Evolutionary conservation across 2,797 vertebrate genomes (phyloP).

Genomic region (Oreortyx pictus): DNA sequence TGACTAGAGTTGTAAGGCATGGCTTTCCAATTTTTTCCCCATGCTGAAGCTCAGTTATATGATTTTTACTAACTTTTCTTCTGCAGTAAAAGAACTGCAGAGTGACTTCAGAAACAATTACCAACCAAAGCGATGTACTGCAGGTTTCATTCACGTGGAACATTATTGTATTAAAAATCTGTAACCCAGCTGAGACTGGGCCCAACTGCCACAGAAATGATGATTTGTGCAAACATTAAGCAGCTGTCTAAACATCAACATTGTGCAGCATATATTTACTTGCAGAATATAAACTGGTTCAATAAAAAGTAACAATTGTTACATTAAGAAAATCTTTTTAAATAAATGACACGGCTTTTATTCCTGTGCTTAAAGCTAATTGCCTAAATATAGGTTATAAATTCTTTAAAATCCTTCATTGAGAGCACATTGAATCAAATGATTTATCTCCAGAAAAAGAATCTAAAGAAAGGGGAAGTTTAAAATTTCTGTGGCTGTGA

Average conservation of each 20-base stretch:
- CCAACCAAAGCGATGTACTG: background rate
- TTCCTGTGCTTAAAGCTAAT: background rate
- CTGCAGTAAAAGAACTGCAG: background rate
- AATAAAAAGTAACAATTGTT: background rate
- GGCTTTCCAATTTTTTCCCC: background rate
- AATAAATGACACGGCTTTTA: background rate
- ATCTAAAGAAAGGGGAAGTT: background rate
- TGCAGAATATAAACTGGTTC: background rate
- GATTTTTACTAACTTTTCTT: background rate
- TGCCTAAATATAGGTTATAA: background rate
- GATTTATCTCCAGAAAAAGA: background rate
- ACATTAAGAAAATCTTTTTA: background rate
- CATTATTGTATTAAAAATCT: background rate
- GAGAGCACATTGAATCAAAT: background rate
- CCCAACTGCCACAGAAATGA: background rate
- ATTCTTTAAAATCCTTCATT: background rate
- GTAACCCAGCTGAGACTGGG: background rate
- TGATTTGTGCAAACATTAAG: background rate
- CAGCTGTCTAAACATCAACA: conserved; percentile 33
- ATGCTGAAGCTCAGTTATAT: background rate
- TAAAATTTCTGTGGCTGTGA: background rate
- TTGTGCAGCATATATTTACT: background rate
- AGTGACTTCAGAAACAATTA: background rate
- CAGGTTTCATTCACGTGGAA: background rate
- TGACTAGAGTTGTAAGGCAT: background rate